Evolutionary conservation across 2,888 invertebrate species (phyloP), one percentile per base, ranked within the genome.

Genomic region (Noctua comes): DNA sequence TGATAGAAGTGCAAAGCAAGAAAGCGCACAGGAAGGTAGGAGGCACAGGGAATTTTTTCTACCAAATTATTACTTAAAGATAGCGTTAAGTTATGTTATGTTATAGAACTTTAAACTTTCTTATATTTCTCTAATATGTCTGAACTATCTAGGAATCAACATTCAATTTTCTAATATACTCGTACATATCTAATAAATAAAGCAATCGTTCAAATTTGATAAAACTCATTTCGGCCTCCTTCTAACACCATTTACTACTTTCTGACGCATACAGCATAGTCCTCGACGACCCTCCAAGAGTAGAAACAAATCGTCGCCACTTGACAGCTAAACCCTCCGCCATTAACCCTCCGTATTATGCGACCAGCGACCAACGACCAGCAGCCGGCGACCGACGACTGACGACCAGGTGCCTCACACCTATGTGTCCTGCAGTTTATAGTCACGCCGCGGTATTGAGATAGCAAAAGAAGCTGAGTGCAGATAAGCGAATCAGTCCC

Each of bases 401-500:
- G 27, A 16, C 68, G 68, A 46, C 71, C 88, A 79, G 78, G 70
- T 83, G 84, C 75, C 75, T 16, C 57, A 66, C 69, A 76, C 69
- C 74, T 76, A 70, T 88, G 76, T 77, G 74, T 88, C 79, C 68
- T 72, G 75, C 68, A 82, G 81, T 89, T 89, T 89, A 89, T 86
- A 77, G 83, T 79, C 74, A 79, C 81, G 82, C 66, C 70, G 68
- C 71, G 18, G 79, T 82, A 84, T 89, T 87, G 89, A 89, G 88
- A 89, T 89, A 89, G 88, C 88, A 83, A 83, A 87, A 86, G 85
- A 86, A 87, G 86, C 88, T 82, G 86, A 89, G 88, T 83, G 82
- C 86, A 83, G 88, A 89, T 89, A 89, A 89, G 85, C 79, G 83
- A 88, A 88, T 88, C 88, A 88, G 64, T 77, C 79, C 59, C 89